A percentile compares a stretch with the other conserved stretches of the same genome.
phyloP scores from a whole-genome alignment of 2,113 vertebrate species.

The Proteles cristata region DNA sequence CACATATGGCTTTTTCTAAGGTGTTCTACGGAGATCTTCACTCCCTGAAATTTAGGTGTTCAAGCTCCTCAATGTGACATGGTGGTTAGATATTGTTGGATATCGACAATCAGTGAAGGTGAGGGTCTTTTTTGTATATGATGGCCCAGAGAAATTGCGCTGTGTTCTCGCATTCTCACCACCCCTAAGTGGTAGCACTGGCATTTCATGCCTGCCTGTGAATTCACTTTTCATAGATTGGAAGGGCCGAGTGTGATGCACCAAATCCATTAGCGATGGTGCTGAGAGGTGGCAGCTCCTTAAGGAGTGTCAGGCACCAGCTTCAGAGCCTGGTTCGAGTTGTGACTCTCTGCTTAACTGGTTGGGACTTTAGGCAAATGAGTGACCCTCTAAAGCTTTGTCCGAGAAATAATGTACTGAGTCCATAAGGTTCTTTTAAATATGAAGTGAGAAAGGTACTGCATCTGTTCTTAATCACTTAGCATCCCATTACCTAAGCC shows the following conservation, averaged over 20 bases:
- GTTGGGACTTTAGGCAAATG: not conserved
- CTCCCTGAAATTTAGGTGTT: not conserved
- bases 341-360: not conserved
- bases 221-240: not conserved
- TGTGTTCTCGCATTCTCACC: not conserved
- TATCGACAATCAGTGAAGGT: not conserved
- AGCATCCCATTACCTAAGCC: not conserved
- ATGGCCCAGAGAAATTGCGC: not conserved
- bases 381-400: not conserved
- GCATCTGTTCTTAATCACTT: not conserved
- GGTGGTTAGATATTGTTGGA: not conserved
- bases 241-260: not conserved
- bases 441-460: not conserved
- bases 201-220: not conserved
- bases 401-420: not conserved
- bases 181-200: not conserved
- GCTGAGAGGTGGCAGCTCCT: not conserved
- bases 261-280: not conserved
- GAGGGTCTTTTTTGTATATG: not conserved
- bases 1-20: conserved; percentile 36
- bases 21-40: not conserved
- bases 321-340: not conserved
- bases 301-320: not conserved
- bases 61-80: not conserved
- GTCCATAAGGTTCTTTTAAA: not conserved